Evolutionary conservation across 2,797 vertebrate species (phyloP).

Genomic region (Macrochelys suwanniensis): DNA sequence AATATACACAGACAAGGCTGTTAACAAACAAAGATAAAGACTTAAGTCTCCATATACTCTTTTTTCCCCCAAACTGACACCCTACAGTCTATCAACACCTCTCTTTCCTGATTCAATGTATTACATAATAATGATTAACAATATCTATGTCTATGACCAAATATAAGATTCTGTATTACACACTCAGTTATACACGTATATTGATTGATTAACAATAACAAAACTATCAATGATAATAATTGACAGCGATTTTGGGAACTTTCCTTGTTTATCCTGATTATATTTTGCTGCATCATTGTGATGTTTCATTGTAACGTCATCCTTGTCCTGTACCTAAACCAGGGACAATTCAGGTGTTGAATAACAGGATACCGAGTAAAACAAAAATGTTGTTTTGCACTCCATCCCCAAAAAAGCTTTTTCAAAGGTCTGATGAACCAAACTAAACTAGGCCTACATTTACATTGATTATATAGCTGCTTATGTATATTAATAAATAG

Average conservation of each 20-base stretch:
- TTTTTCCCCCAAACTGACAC: background rate
- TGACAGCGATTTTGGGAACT: background rate
- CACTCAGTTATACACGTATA: background rate
- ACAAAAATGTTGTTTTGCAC: background rate
- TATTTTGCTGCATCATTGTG: background rate
- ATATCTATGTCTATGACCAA: background rate
- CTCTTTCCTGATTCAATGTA: background rate
- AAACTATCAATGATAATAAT: background rate
- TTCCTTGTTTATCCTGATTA: background rate
- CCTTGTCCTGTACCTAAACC: background rate
- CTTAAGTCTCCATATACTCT: background rate
- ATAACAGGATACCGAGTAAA: background rate
- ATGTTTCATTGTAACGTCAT: background rate
- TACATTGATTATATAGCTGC: background rate
- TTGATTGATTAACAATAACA: background rate
- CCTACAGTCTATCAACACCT: background rate
- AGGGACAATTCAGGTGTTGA: background rate
- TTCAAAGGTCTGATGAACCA: background rate
- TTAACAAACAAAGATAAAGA: background rate
- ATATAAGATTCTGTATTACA: background rate
- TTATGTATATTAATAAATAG: background rate
- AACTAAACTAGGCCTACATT: background rate
- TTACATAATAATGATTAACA: background rate
- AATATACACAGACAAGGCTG: background rate
- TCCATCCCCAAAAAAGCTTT: background rate